Base-by-base conservation (phyloP, 2,888 invertebrate genomes). In the Mythimna loreyi region DNA sequence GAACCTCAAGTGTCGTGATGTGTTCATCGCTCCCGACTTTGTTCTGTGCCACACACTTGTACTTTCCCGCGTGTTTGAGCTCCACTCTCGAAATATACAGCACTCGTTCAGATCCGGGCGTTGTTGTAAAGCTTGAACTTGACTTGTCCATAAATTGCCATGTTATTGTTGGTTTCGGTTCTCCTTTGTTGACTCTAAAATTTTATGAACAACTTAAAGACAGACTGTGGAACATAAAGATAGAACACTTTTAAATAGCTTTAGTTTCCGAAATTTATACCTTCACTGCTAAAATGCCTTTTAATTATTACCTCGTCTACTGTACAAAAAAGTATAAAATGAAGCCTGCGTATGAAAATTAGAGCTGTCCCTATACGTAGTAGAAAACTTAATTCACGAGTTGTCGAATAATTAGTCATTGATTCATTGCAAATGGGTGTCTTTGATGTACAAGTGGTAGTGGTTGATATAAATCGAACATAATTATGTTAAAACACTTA, bases 11-110 rank as follows among this genome's bases (percentile, higher is more conserved):
- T 59, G 47, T 45, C 9, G 76, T 80, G 21, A 49, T 21, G 30
- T 80, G 71, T n/a, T 71, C 69, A 40, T 30, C 23, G 5, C 1
- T 67, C 3, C 67, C 81, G 1, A 65, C 33, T 19, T 7, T 30
- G 43, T 80, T 80, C 5, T 59, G 5, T 47, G 70, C 80, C 3
- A 71, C 40, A 53, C 80, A 80, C 30, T 81, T 81, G 55, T 80
- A 80, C 25, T 43, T 67, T 36, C 80, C 80, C 11, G 67, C 61
- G 43, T 77, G 19, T 9, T 19, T 30, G 2, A 47, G 36, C 11
- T 64, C 58, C 11, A 59, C 74, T 1, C 7, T 66, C 21, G 58
- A 2, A 59, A 81, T 53, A 16, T n/a, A 7, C 7, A 74, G 21
- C 0, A 45, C 56, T 8, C 67, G 28, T 11, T 47, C 28, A 19